phyloP scores from a whole-genome alignment of 1,140 invertebrate genomes.

The Hesperophylax magnus region DNA sequence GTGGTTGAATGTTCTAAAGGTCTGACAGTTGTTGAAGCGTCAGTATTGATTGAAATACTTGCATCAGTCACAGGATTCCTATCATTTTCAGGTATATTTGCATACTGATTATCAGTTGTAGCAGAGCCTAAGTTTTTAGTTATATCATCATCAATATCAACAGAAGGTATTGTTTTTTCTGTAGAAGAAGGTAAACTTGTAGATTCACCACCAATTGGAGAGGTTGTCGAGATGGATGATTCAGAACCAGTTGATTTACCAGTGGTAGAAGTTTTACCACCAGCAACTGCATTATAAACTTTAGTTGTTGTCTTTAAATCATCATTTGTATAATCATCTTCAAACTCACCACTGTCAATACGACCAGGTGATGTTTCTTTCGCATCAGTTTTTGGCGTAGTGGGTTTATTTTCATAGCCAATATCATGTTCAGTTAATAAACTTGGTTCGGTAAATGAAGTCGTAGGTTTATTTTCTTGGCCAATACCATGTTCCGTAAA shows the following conservation, averaged over 20 bases:
- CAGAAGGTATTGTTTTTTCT: background rate
- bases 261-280: background rate
- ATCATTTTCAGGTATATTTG: background rate
- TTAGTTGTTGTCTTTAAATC: slow-evolving; percentile 7
- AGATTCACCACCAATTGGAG: background rate
- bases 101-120: background rate
- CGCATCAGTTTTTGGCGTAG: background rate
- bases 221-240: no score
- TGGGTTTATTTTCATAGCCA: background rate
- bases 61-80: background rate
- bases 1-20: background rate
- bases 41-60: background rate
- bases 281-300: background rate
- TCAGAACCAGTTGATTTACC: no score
- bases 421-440: background rate
- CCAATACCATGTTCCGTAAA: no score
- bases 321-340: slow-evolving; percentile 17
- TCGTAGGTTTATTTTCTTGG: background rate
- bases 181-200: background rate
- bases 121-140: slow-evolving; percentile 3
- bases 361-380: background rate
- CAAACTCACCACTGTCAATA: slow-evolving; percentile 9
- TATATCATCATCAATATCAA: slow-evolving; percentile 14
- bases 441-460: background rate
- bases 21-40: background rate